phyloP scores from a whole-genome alignment of 2,113 vertebrate genomes.

The Urocolius indicus region DNA sequence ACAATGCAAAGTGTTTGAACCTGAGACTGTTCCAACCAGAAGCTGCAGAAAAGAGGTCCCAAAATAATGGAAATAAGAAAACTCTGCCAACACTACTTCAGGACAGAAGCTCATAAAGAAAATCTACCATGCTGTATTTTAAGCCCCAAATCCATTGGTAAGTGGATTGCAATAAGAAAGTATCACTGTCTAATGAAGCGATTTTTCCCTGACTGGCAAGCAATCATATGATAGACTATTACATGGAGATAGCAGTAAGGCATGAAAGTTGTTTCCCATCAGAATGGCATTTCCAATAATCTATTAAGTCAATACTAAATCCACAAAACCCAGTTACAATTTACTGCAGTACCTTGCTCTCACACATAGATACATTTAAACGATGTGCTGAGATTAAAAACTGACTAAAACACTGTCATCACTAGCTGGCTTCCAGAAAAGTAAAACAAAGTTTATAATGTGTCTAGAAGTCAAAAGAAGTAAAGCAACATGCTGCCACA shows the following conservation, averaged over 20 bases:
- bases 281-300: not conserved
- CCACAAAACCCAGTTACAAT: not conserved
- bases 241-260: not conserved
- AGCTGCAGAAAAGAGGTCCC: not conserved
- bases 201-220: slow-evolving; percentile 10
- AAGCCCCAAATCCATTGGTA: slow-evolving; percentile 19
- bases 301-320: not conserved
- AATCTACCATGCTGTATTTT: not conserved
- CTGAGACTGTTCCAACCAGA: not conserved
- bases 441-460: not conserved
- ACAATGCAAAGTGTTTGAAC: not conserved
- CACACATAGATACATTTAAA: not conserved
- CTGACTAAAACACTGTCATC: not conserved
- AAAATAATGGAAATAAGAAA: not conserved
- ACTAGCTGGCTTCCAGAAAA: not conserved
- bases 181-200: not conserved
- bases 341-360: not conserved
- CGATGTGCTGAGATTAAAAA: not conserved
- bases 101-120: not conserved
- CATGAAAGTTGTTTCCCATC: not conserved
- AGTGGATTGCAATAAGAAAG: slow-evolving; percentile 30
- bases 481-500: not conserved
- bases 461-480: not conserved
- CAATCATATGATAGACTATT: not conserved
- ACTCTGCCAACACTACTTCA: not conserved